Base-by-base conservation (phyloP, 2,888 invertebrate species). In the Diarsia rubi region DNA sequence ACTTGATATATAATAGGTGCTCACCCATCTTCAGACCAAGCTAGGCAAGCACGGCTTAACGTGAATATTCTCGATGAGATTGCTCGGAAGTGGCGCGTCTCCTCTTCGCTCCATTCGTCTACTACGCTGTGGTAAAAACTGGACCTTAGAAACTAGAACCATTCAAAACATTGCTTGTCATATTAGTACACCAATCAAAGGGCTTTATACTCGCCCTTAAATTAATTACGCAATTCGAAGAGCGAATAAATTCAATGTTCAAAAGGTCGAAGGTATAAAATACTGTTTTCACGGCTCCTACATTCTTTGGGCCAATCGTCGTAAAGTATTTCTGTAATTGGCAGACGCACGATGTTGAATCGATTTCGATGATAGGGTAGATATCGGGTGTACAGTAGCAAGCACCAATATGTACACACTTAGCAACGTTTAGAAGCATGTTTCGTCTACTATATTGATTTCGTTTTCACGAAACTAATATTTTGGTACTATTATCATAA, bases 151-250 rank as follows among this genome's bases (percentile, higher is more conserved):
- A 75, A 69, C 24, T 64, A 4, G 54, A 60, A 67, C 66, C 19
- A 1, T 49, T 44, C 37, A 27, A 37, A 72, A 37, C 8, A 49
- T 44, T 12, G 47, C 52, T 69, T 49, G 69, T 81, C 75, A 72
- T 73, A 31, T 49, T 52, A 59, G 27, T 9, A 62, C 63, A 63
- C 69, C 59, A 75, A 74, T 79, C 62, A 73, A 67, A 54, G 21
- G 62, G 49, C 49, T 83, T 73, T 60, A 59, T 74, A 69, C 42
- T 69, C 31, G 11, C 49, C 49, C 44, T 54, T 64, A 71, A 74
- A 84, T 69, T 75, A 69, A 79, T 71, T 59, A 69, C 42, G 71
- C 66, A 59, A 66, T 75, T 80, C 37, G 12, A 60, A 44, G 31
- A 69, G 37, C 78, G 27, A 64, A 64, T 64, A 67, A 82, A 81